A percentile compares a stretch with the other conserved stretches of the same genome.
These are phyloP conservation scores for Elegia similella DNA, from an alignment of 2,888 invertebrate species.

Conservation along the genomic window DNA sequence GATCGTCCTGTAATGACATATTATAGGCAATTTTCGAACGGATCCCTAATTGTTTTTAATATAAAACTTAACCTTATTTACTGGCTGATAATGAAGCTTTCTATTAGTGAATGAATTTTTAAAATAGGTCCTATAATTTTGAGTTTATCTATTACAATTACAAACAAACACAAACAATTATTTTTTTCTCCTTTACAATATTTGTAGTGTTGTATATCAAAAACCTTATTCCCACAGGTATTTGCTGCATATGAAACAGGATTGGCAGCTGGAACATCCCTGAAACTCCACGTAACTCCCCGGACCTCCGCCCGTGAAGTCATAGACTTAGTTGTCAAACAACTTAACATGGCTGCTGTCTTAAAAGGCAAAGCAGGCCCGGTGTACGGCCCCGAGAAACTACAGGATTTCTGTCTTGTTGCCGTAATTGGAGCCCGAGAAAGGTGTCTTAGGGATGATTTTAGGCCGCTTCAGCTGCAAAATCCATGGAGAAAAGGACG, in stretches of 20 bases:
- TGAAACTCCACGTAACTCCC: conserved; percentile 95
- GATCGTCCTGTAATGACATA: no score
- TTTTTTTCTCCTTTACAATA: no score
- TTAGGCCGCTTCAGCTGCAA: conserved; percentile 94
- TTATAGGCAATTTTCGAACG: no score
- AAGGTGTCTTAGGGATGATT: conserved; percentile 95
- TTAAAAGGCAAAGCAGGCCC: conserved; percentile 92
- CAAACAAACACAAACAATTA: no score
- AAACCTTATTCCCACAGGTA: conserved; percentile 83
- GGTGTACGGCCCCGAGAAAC: conserved; percentile 90
- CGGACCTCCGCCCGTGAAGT: conserved; percentile 97
- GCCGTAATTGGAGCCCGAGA: conserved; percentile 98
- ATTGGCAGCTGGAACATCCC: conserved; percentile 94
- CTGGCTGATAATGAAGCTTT: no score
- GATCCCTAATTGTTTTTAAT: no score
- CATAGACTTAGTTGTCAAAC: conserved; percentile 96
- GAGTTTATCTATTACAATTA: no score
- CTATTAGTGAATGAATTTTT: no score
- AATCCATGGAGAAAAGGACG: conserved; percentile 98
- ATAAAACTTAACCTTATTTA: no score
- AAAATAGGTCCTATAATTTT: no score
- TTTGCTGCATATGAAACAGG: conserved; percentile 98
- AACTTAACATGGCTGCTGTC: conserved; percentile 95
- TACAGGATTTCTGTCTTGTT: conserved; percentile 95
- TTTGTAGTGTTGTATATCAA: not conserved